phyloP scores from a whole-genome alignment of 2,797 vertebrate species.

The Gadopsis bispinosus region DNA sequence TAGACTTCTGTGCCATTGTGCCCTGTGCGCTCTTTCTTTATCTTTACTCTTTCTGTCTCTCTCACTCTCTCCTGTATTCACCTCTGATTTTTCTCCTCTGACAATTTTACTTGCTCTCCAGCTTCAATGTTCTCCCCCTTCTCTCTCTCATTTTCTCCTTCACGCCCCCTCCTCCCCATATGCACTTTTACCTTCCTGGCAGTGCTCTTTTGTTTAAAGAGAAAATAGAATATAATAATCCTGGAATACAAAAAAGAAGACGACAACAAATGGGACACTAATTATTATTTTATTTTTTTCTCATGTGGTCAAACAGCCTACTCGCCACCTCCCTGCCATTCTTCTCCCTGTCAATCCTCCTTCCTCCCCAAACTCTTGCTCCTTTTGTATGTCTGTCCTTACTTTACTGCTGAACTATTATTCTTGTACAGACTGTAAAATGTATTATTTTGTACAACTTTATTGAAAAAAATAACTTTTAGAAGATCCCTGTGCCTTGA shows the following conservation, averaged over 20 bases:
- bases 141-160: neutral
- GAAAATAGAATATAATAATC: conserved; percentile 68
- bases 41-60: conserved; percentile 51
- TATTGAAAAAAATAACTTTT: conserved; percentile 91
- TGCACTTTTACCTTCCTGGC: conserved; percentile 53
- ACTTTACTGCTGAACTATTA: conserved; percentile 93
- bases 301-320: conserved; percentile 45
- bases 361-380: conserved; percentile 37
- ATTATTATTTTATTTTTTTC: conserved; percentile 21
- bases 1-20: conserved; percentile 82
- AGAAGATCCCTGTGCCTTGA: conserved; percentile 98
- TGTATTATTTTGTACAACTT: conserved; percentile 98
- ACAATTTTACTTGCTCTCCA: conserved; percentile 14
- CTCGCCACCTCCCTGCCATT: conserved; percentile 28
- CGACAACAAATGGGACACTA: conserved; percentile 58
- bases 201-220: conserved; percentile 57
- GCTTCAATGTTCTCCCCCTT: conserved; percentile 13
- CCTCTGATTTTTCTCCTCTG: conserved; percentile 9
- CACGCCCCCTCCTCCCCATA: neutral
- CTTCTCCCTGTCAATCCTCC: conserved; percentile 31
- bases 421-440: conserved; percentile 98
- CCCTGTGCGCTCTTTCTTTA: conserved; percentile 74
- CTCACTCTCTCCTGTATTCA: conserved; percentile 9
- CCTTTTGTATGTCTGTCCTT: conserved; percentile 80
- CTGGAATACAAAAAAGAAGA: conserved; percentile 60